phyloP scores from a whole-genome alignment of 2,113 vertebrate genomes.

The Etheostoma spectabile region DNA sequence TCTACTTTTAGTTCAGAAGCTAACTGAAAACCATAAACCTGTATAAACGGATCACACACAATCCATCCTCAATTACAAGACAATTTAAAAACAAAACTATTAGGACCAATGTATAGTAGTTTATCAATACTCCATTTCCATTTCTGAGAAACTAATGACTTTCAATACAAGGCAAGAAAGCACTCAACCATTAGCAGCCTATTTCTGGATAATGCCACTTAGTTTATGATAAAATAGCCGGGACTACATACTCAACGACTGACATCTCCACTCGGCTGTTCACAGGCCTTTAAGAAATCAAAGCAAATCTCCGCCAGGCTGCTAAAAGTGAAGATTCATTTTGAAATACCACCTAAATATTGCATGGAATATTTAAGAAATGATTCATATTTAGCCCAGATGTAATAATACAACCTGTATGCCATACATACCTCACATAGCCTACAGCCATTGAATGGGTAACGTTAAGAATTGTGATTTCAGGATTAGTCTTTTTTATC shows the following conservation, averaged over 20 bases:
- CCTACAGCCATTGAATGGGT: background rate
- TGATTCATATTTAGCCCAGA: background rate
- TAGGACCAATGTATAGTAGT: constrained; percentile 34
- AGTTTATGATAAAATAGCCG: constrained; percentile 33
- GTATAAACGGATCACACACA: background rate
- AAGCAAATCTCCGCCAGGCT: constrained; percentile 29
- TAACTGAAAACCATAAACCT: constrained; percentile 5
- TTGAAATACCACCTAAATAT: background rate
- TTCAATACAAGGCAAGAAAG: constrained; percentile 44
- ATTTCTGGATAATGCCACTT: constrained; percentile 58
- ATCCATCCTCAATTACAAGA: constrained; percentile 37
- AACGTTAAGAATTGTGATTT: constrained; percentile 3
- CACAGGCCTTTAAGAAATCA: constrained; percentile 1
- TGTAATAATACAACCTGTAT: background rate
- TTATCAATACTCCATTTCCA: constrained; percentile 64
- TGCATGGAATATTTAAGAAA: background rate
- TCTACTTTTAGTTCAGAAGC: background rate
- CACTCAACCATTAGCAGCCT: constrained; percentile 62
- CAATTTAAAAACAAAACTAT: constrained; percentile 48
- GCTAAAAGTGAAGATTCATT: constrained; percentile 13
- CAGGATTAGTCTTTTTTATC: background rate
- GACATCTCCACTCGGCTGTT: background rate
- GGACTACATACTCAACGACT: constrained; percentile 37
- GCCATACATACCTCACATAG: background rate
- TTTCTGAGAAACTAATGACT: constrained; percentile 65